Evolutionary conservation across 2,888 invertebrate species (phyloP), one percentile per base, ranked within the genome.

Genomic region (Cataglyphis altisquamis): DNA sequence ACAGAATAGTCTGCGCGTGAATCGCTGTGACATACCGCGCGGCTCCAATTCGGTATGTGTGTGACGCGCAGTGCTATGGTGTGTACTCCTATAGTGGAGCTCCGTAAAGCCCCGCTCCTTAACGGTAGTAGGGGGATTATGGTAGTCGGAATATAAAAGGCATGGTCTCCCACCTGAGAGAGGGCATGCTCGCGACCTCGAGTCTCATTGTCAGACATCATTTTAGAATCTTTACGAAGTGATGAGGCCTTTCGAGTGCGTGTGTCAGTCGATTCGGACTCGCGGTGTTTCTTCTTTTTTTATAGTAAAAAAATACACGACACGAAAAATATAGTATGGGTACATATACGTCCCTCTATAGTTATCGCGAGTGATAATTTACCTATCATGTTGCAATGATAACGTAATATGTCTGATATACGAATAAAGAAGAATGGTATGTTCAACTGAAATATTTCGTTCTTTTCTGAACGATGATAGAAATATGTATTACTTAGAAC

Each of bases 21-120:
- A 86, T 84, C 84, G 84, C 66, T 72, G 72, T 80, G 82, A 73
- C 82, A 63, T 72, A 67, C 80, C 60, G 73, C 63, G 21, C 66
- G 36, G 75, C 36, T 67, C 52, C 39, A 32, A 64, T 67, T 57
- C 32, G 55, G 57, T 78, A 39, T 70, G 36, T n/a, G 36, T n/a
- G 25, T 48, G 48, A 75, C 48, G 48, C 45, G 57, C 45, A 45
- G 72, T 78, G 41, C 15, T 60, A 52, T 45, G 57, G 25, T 57
- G 29, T 32, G 12, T 70, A 60, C 18, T 21, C n/a, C n/a, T 57
- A 32, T 64, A 5, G 82, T 21, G 77, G 77, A 55, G 36, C 41
- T 41, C 39, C 32, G 29, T 78, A 45, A 60, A 32, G 25, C 55
- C 60, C 41, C 55, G 29, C 52, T 73, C 4, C n/a, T 52, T 52